Evolutionary conservation across 2,888 invertebrate genomes (phyloP).

Genomic region (Endomychus coccineus): DNA sequence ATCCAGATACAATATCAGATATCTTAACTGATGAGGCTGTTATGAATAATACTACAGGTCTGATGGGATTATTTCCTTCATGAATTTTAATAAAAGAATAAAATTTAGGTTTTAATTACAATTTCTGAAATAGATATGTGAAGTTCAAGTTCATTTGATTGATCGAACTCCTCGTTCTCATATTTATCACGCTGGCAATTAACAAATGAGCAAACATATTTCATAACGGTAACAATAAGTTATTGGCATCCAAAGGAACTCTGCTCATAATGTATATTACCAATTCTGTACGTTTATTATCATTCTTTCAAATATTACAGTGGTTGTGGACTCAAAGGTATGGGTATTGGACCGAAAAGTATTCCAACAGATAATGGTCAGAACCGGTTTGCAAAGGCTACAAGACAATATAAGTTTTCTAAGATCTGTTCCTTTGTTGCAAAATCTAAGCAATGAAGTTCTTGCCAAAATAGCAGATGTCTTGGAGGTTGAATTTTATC

Average conservation of each 20-base stretch:
- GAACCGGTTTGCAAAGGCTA: slow-evolving; percentile 58
- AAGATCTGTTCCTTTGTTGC: slow-evolving; percentile 54
- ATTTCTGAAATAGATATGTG: too few species aligned
- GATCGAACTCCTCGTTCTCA: slow-evolving; percentile 99
- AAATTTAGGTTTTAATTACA: too few species aligned
- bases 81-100: too few species aligned
- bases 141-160: slow-evolving; percentile 99
- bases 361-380: slow-evolving; percentile 66
- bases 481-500: slow-evolving; percentile 60
- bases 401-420: slow-evolving; percentile 62
- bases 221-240: too few species aligned
- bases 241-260: too few species aligned
- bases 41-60: too few species aligned
- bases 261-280: too few species aligned
- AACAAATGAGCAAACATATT: too few species aligned
- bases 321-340: slow-evolving; percentile 53
- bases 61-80: too few species aligned
- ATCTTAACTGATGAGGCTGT: too few species aligned
- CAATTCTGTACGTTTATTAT: too few species aligned
- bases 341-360: slow-evolving; percentile 63
- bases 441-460: slow-evolving; percentile 50
- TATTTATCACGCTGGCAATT: too few species aligned
- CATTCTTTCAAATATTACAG: slow-evolving; percentile 38
- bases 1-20: slow-evolving; percentile 58
- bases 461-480: slow-evolving; percentile 64